phyloP scores from a whole-genome alignment of 2,888 invertebrate species.

The Tenodera sinensis region DNA sequence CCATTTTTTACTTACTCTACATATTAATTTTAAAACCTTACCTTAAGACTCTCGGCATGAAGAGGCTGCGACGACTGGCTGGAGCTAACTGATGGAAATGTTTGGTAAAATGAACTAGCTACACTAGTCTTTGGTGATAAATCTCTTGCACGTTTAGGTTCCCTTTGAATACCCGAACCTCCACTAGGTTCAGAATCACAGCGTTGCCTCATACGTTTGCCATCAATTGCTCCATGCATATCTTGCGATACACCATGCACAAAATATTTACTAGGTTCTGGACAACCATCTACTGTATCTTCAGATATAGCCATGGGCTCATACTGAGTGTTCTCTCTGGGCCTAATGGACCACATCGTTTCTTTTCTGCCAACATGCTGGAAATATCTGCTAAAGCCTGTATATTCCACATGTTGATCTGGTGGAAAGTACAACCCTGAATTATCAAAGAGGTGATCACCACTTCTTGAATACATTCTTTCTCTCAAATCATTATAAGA shows the following conservation, averaged over 20 bases:
- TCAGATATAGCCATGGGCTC: neutral
- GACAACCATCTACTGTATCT: neutral
- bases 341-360: neutral
- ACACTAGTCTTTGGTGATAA: conserved; percentile 16
- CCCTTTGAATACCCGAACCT: conserved; percentile 10
- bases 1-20: too few species aligned
- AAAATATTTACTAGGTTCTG: neutral
- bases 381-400: neutral
- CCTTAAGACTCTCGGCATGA: neutral
- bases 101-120: neutral
- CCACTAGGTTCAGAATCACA: conserved; percentile 30
- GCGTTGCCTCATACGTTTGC: conserved; percentile 28
- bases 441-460: neutral
- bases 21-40: neutral
- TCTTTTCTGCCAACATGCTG: neutral
- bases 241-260: neutral
- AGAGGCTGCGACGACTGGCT: neutral
- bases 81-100: neutral
- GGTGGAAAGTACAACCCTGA: neutral
- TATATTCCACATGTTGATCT: neutral
- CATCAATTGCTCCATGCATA: conserved; percentile 19
- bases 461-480: neutral
- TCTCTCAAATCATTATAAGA: neutral
- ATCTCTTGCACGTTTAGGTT: conserved; percentile 31
- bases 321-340: neutral